Evolutionary conservation across 37 sponge, comb jelly and placozoan species (phyloP), one percentile per base, ranked within the genome.

Genomic region (Aplysina aerophoba): DNA sequence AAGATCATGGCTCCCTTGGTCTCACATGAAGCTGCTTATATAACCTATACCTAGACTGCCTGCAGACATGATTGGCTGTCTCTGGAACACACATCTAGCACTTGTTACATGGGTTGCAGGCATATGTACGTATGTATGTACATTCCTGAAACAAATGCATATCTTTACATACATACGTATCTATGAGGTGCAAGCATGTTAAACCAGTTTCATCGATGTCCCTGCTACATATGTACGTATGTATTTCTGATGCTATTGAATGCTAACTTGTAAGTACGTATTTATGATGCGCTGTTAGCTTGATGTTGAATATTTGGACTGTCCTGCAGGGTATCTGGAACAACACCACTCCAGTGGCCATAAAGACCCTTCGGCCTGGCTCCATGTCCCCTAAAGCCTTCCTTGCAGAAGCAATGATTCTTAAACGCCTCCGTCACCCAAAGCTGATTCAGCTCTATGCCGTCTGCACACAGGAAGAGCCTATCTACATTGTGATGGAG

Each of bases 361-460:
- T 97, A 41, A 95, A 97, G 79, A 94, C 94, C 4, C 92, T 96
- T 22, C 91, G 91, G 64, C 55, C 88, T 0, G 96, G 96, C 5
- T 88, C 95, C 8, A 96, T 96, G 96, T 84, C 90, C 33, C 90
- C 91, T 0, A 20, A 36, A 0, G 90, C 95, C 11, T 96, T 96
- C 88, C 86, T 96, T 8, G 91, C 91, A 73, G 96, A 96, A 50
- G 96, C 96, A 22, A 89, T 87, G 83, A 92, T 97, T 41, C 90
- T 97, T 90, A 97, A 97, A 87, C 91, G 93, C 41, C 87, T 97
- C 14, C 91, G 98, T 0, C 98, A 97, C 79, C 91, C 93, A 15
- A 97, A 97, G 69, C 80, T 97, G 79, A 90, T 97, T 58, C 98
- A 95, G 89, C 69, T 85, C 33, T 98, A 97, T 55, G 99, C 99